Evolutionary conservation across 1,140 invertebrate genomes (phyloP).

Genomic region (Nasonia giraulti): DNA sequence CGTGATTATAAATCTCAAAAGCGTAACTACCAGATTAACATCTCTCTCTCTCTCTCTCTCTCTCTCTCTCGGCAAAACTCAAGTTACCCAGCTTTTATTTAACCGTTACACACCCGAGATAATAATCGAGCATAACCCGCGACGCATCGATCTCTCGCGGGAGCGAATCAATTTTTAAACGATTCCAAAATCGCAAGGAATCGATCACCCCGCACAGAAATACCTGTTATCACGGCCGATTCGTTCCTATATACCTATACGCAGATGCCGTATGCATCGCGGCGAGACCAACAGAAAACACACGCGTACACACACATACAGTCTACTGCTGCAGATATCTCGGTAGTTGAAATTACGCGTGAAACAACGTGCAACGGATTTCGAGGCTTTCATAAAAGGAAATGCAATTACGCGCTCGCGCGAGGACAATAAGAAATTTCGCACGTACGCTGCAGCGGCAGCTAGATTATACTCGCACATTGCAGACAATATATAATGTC

Average conservation of each 20-base stretch:
- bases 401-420: background rate
- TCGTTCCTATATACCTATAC: background rate
- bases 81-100: no score
- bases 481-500: no score
- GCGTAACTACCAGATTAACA: no score
- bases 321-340: background rate
- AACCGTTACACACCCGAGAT: no score
- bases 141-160: background rate
- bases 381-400: constrained; percentile 22
- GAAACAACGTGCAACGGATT: constrained; percentile 27
- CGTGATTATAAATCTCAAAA: no score
- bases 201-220: background rate
- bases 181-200: background rate
- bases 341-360: constrained; percentile 5
- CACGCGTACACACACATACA: background rate
- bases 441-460: background rate
- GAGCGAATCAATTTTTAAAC: background rate
- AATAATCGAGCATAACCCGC: background rate
- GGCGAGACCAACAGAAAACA: background rate
- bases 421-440: constrained; percentile 12
- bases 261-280: background rate
- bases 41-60: no score
- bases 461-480: background rate
- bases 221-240: background rate
- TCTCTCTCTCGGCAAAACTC: no score